phyloP scores from a whole-genome alignment of 53 echinoderm and acorn worm species.

The Glandiceps talaboti region DNA sequence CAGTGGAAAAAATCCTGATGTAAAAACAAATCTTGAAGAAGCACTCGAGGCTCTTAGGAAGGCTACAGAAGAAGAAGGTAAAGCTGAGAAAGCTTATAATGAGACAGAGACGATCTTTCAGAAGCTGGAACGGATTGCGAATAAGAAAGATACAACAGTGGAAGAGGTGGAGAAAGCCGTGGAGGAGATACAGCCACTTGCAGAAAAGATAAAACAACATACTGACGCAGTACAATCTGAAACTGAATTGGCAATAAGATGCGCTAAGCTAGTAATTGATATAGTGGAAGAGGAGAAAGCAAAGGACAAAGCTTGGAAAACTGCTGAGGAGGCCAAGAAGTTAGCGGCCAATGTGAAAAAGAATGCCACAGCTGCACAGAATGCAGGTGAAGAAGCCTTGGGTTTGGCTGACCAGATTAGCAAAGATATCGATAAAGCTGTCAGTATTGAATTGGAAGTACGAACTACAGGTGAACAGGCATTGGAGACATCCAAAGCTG shows the following conservation, averaged over 20 bases:
- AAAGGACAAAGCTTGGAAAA: background rate
- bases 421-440: background rate
- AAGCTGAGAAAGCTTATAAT: background rate
- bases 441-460: background rate
- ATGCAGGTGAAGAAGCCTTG: background rate
- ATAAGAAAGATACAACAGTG: background rate
- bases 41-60: background rate
- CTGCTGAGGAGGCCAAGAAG: background rate
- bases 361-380: background rate
- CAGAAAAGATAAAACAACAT: background rate
- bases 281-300: background rate
- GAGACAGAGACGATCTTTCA: background rate
- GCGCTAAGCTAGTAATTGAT: background rate
- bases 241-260: background rate
- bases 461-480: background rate
- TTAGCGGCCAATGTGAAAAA: background rate
- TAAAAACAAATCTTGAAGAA: background rate
- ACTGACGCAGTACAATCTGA: background rate
- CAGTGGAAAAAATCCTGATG: background rate
- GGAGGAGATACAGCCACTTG: background rate
- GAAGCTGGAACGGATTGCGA: background rate
- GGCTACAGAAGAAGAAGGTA: background rate
- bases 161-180: background rate
- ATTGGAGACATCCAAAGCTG: background rate
- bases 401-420: background rate